Percentiles rank a stretch among this genome's conserved stretches.
Evolutionary conservation across 2,888 invertebrate species (phyloP).

Genomic region (Homarus gammarus): DNA sequence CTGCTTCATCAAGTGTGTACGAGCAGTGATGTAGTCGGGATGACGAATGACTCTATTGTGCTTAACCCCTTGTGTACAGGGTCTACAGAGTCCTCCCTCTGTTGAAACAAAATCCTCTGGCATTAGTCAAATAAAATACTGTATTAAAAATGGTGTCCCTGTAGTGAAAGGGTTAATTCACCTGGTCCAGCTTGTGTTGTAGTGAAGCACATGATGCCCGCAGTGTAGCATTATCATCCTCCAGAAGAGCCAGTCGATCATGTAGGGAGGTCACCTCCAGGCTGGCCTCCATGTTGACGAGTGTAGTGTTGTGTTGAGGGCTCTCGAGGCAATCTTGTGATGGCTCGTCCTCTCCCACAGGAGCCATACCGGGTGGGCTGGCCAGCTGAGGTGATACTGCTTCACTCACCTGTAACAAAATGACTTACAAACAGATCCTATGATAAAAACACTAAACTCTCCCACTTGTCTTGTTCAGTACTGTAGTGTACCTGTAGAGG

Average conservation of each 20-base stretch:
- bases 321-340: background rate
- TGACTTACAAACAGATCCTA: too few species aligned
- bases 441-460: too few species aligned
- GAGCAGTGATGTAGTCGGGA: too few species aligned
- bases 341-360: conserved; percentile 45
- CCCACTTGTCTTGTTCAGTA: too few species aligned
- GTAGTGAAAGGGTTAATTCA: background rate
- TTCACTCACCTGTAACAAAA: conserved; percentile 56
- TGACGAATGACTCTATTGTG: too few species aligned
- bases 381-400: conserved; percentile 24
- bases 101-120: too few species aligned
- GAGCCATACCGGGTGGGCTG: conserved; percentile 25
- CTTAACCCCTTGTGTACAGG: too few species aligned
- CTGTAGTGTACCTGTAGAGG: too few species aligned
- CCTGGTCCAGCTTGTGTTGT: conserved; percentile 50
- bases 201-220: conserved; percentile 45
- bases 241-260: conserved; percentile 37
- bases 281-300: background rate
- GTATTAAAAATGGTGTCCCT: background rate
- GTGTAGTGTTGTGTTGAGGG: background rate
- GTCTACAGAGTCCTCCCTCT: too few species aligned
- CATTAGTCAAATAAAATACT: too few species aligned
- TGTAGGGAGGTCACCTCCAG: conserved; percentile 34
- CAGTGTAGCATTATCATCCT: conserved; percentile 46
- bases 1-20: too few species aligned